Base-by-base conservation (phyloP, 2,797 vertebrate genomes). In the Pogoniulus pusillus region DNA sequence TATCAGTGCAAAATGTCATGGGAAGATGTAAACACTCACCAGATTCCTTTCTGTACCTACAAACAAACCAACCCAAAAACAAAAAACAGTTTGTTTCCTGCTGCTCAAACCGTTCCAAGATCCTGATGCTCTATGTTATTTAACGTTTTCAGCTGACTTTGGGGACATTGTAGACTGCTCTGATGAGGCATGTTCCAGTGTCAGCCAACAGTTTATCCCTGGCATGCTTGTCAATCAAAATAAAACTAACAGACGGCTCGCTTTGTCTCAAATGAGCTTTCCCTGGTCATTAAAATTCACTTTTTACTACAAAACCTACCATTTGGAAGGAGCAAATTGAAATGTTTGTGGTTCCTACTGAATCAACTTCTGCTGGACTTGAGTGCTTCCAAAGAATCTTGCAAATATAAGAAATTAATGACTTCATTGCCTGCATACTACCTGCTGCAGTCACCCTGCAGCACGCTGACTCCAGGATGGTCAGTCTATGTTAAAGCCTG, bases 11-110 rank as follows among this genome's bases (percentile, higher is more conserved):
- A 96, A 97, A 97, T 97, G 95, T 97, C 97, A 96, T 97, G 95
- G 96, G 96, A 98, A 98, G 95, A 97, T 96, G 76, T 97, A 98
- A 98, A 98, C 95, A 98, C 72, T 76, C 86, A 62, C 69, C 84
- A 89, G 85, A 95, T 94, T 95, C 87, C 70, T 95, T 93, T 97
- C 94, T 96, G 94, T 97, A 97, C 95, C 96, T 97, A 97, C 93
- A 97, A 97, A 98, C 89, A 97, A 96, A 96, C 78, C 75, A 51
- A 95, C 94, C 62, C 77, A 77, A 92, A 97, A 96, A 94, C 87
- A 91, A 95, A 96, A 96, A 93, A 6, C 90, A 85, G 92, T 94
- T 94, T 66, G 81, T 94, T 97, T 96, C 72, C 90, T 92, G 78
- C 94, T 54, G 16, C 64, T 96, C 78, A 88, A 82, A 94, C 62